phyloP scores from a whole-genome alignment of 1,140 invertebrate species.

The Pissodes strobi region DNA sequence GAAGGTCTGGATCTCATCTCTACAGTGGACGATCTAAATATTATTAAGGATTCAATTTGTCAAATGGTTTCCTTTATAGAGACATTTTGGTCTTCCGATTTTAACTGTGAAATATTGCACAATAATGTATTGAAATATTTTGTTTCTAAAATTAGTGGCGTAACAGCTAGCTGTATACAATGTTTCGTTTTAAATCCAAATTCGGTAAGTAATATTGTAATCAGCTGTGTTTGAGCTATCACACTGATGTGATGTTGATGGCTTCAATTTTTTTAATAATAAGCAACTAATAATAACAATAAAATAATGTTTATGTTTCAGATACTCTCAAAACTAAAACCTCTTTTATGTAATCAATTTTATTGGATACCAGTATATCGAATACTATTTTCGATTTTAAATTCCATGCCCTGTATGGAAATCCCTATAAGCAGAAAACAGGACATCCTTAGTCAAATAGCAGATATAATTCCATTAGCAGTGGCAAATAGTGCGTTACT shows the following conservation, averaged over 20 bases:
- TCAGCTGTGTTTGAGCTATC: not conserved
- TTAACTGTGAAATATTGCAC: not conserved
- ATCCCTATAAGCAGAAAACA: not conserved
- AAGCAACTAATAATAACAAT: not conserved
- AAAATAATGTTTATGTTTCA: not conserved
- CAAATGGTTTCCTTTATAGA: not conserved
- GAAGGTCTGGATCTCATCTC: slow-evolving; percentile 4
- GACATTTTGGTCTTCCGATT: not conserved
- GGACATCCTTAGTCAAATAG: not conserved
- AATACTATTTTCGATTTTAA: slow-evolving; percentile 1
- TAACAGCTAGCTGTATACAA: not conserved
- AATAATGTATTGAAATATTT: slow-evolving; percentile 8
- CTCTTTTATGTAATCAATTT: not conserved
- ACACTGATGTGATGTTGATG: not conserved
- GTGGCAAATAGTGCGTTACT: not conserved
- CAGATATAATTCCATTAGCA: not conserved
- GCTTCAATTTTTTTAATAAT: not conserved
- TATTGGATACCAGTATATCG: slow-evolving; percentile 8
- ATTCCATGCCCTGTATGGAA: not conserved
- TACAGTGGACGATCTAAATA: not conserved
- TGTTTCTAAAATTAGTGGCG: not conserved
- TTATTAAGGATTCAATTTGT: not conserved
- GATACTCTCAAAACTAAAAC: slow-evolving; percentile 2
- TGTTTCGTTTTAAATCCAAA: not conserved
- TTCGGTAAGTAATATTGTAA: slow-evolving; percentile 2